phyloP scores from a whole-genome alignment of 2,797 vertebrate species.

The Takifugu ocellatus region DNA sequence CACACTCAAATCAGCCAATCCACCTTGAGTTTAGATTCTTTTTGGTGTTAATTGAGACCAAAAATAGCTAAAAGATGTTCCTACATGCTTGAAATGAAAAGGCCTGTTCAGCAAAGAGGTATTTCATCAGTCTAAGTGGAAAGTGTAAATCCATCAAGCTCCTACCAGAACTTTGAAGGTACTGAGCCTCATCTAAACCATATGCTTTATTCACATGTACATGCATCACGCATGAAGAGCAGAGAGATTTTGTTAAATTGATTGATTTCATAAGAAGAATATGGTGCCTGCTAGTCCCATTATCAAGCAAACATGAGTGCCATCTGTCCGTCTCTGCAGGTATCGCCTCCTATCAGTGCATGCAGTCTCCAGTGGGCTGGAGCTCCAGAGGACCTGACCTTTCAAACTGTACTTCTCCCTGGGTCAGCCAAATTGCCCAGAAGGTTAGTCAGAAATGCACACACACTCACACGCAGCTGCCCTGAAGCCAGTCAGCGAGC shows the following conservation, averaged over 20 bases:
- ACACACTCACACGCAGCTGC: slow-evolving; percentile 32
- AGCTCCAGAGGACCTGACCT: slow-evolving; percentile 89
- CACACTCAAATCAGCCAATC: background rate
- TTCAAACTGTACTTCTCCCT: slow-evolving; percentile 92
- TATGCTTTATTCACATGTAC: no score
- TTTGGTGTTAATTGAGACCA: background rate
- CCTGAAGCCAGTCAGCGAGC: slow-evolving; percentile 38
- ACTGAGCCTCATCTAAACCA: no score
- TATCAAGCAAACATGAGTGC: background rate
- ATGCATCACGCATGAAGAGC: no score
- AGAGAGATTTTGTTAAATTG: no score
- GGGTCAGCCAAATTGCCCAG: slow-evolving; percentile 93
- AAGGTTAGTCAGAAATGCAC: slow-evolving; percentile 76
- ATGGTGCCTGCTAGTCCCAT: no score
- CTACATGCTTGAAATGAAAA: no score
- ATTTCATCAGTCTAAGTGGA: no score
- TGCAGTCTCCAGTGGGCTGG: slow-evolving; percentile 83
- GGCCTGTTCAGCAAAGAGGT: no score
- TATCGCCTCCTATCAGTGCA: slow-evolving; percentile 89
- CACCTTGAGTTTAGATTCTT: background rate
- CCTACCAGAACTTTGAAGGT: no score
- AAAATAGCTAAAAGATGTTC: background rate
- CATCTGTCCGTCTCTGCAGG: slow-evolving; percentile 65
- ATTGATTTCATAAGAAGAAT: no score
- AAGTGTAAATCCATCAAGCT: no score